Base-by-base conservation (phyloP, 2,113 vertebrate species). In the Hypocryptadius cinnamomeus region DNA sequence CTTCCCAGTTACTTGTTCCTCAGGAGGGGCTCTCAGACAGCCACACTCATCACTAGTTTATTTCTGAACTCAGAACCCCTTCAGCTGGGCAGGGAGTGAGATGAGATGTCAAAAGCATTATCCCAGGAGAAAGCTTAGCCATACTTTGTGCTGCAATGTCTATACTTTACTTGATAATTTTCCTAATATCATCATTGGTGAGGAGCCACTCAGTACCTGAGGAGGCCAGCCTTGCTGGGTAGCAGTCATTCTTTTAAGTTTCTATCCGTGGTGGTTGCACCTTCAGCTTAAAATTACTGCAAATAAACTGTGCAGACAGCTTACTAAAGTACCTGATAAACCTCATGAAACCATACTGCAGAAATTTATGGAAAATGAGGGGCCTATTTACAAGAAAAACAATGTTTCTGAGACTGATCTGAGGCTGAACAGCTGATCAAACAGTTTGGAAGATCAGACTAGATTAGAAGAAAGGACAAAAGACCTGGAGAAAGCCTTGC, bases 181-280 rank as follows among this genome's bases (percentile, higher is more conserved):
- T 59, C 20, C 48, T 35, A 53, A 51, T 8, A 12, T 10, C 8
- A 9, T 27, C 35, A 47, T 3, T 53, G 53, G 15, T 37, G 44
- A 86, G 53, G 44, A 72, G 45, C 13, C 9, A 16, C 33, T 42
- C n/a, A 39, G 28, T 7, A 85, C 56, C 37, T 22, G 42, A 61
- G 23, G 23, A 73, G 18, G 47, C 9, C 66, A 76, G 33, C 24
- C 33, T 59, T 42, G 8, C 2, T 45, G 33, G 30, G 39, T 14
- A 65, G 40, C 27, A 60, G 15, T 19, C 10, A 14, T 42, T 59
- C 25, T 83, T 76, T 48, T 13, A 63, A 6, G 1, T 79, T 89
- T 54, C 45, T 40, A 63, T 15, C 24, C 0, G 0, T n/a, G n/a
- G 44, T 14, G 21, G 24, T 13, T 33, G 5, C 42, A 72, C 33